Evolutionary conservation across 1,140 invertebrate species (phyloP).

Genomic region (Yoshiicerus persimilis): DNA sequence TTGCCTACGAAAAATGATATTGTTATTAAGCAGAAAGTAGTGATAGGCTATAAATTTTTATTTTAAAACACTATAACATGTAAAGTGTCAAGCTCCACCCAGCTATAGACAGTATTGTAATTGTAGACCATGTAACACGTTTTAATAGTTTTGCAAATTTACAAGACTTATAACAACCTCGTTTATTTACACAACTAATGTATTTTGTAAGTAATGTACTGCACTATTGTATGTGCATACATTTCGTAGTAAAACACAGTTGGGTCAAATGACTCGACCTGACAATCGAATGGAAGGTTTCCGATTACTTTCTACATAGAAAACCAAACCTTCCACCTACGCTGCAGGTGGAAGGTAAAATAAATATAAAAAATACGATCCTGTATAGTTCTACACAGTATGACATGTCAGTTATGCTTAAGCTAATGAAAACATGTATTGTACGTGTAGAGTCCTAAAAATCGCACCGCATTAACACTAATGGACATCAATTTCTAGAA

Average conservation of each 20-base stretch:
- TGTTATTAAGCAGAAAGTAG: not conserved
- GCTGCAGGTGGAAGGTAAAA: not conserved
- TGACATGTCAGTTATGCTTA: not conserved
- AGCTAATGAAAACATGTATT: not conserved
- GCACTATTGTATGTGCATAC: no score
- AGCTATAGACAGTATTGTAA: no score
- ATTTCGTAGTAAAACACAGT: not conserved
- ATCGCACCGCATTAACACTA: not conserved
- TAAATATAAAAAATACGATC: not conserved
- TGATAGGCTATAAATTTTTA: not conserved
- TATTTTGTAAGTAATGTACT: not conserved
- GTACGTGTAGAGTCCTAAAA: not conserved
- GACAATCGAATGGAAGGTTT: not conserved
- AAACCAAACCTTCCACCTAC: not conserved
- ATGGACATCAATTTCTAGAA: not conserved
- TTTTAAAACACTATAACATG: not conserved
- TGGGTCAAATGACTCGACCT: not conserved
- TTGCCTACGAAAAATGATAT: not conserved
- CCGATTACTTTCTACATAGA: not conserved
- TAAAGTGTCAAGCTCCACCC: not conserved
- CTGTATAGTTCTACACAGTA: not conserved
- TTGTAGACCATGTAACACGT: not conserved
- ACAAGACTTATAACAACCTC: not conserved
- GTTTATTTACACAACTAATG: not conserved
- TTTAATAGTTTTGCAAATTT: not conserved